phyloP scores from a whole-genome alignment of 2,113 vertebrate genomes.

The Sphaerodactylus townsendi region DNA sequence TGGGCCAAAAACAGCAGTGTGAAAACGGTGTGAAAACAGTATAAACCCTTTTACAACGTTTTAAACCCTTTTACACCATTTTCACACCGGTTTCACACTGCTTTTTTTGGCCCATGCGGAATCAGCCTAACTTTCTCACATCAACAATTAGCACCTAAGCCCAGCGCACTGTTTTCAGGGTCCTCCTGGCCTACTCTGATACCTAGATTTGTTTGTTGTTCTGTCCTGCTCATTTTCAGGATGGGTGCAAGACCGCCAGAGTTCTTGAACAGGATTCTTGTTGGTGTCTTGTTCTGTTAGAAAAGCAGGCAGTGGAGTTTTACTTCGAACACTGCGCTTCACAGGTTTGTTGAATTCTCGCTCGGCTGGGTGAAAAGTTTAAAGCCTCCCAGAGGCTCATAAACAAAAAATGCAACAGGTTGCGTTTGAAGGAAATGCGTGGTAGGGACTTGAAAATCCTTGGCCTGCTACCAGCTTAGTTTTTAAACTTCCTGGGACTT shows the following conservation, averaged over 20 bases:
- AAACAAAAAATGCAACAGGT: neutral
- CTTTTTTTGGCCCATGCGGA: too few relatives aligned
- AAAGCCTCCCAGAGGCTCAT: rapidly evolving
- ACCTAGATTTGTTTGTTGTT: neutral
- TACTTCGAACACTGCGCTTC: neutral
- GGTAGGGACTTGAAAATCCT: neutral
- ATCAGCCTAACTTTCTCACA: too few relatives aligned
- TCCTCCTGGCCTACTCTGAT: neutral
- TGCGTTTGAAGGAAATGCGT: neutral
- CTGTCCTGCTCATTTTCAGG: neutral
- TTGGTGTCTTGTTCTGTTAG: neutral
- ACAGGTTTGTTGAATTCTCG: neutral
- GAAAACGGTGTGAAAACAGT: too few relatives aligned
- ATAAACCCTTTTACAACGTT: too few relatives aligned
- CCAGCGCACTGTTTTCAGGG: neutral
- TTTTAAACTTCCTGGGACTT: neutral
- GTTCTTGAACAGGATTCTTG: neutral
- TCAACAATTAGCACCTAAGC: neutral
- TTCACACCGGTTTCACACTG: too few relatives aligned
- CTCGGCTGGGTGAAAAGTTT: neutral
- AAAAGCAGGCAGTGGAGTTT: neutral
- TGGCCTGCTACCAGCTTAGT: neutral
- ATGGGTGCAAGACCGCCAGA: neutral
- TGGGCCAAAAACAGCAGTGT: too few relatives aligned
- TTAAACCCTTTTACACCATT: too few relatives aligned